Evolutionary conservation across 2,888 invertebrate genomes (phyloP), one percentile per base, ranked within the genome.

Genomic region (Fissipunctia ypsillon): DNA sequence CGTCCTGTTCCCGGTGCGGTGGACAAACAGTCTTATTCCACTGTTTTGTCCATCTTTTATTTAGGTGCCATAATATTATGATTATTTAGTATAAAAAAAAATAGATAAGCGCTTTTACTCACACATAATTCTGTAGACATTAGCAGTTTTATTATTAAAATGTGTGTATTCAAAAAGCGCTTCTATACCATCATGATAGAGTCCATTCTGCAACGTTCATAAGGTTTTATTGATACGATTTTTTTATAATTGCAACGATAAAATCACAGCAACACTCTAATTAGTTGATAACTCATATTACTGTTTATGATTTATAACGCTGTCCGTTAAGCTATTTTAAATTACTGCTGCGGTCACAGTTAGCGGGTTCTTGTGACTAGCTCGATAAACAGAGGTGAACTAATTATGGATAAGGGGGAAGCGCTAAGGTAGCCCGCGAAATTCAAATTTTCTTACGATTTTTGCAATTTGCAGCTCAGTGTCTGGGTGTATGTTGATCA

Each of bases 261-360:
- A 48, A 74, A 82, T 78, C 82, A 74, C 43, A 14, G 68, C 22
- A 64, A 69, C 69, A 65, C 60, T 73, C 41, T 78, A 82, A 81
- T 82, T 82, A 78, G 67, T 78, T 78, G 65, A 71, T 82, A 82
- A 66, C 25, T 69, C 72, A 48, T 71, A 70, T 67, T n/a, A n/a
- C n/a, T 80, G 54, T 76, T n/a, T 77, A 28, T 67, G 60, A 69
- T 78, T 73, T 69, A 75, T 67, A n/a, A 71, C 6, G 41, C 16
- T 60, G 43, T 48, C 64, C 31, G 71, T 68, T 76, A 71, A 65
- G 76, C 71, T 80, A 68, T 60, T 56, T 43, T 54, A 12, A 65
- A 79, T 65, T 65, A 59, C 35, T 31, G 54, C 19, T 31, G 12
- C 50, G 38, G 28, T 50, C n/a, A 43, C 28, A 64, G 63, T 57